Conservation (phyloP, 1,140 invertebrate genomes). For the Nephila pilipes region DNA sequence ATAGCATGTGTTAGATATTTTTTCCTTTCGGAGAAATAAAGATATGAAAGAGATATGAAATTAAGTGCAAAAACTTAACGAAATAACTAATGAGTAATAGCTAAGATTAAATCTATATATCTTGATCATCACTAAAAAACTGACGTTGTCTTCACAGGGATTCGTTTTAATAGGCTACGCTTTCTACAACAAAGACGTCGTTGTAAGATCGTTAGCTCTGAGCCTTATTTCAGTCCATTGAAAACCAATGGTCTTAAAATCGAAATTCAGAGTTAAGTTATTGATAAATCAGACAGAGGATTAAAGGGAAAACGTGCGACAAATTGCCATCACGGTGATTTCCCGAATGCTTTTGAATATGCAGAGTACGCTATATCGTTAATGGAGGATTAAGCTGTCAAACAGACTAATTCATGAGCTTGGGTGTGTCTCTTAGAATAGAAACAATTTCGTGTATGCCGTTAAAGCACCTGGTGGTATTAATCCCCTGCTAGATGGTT, state of each 20-base stretch:
- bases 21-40: not conserved
- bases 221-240: not conserved
- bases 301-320: conserved; percentile 70
- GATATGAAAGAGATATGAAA: not conserved
- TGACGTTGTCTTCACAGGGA: not conserved
- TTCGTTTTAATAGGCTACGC: conserved; percentile 23
- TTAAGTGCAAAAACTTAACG: too few relatives aligned
- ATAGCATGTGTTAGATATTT: not conserved
- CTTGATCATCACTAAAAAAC: not conserved
- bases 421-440: conserved; percentile 55
- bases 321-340: conserved; percentile 62
- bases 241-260: conserved; percentile 57
- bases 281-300: conserved; percentile 56
- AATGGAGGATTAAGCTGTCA: conserved; percentile 69
- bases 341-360: conserved; percentile 64
- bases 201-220: conserved; percentile 17
- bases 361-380: conserved; percentile 59
- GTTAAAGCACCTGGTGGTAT: conserved; percentile 28
- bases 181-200: conserved; percentile 16
- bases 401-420: conserved; percentile 34
- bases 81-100: not conserved
- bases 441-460: conserved; percentile 13
- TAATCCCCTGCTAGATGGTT: not conserved
- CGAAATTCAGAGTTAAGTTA: conserved; percentile 67
- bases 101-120: not conserved